Percentiles rank a stretch among this genome's conserved stretches.
phyloP scores from a whole-genome alignment of 1,140 invertebrate species.

The Philotrypesis tridentata region DNA sequence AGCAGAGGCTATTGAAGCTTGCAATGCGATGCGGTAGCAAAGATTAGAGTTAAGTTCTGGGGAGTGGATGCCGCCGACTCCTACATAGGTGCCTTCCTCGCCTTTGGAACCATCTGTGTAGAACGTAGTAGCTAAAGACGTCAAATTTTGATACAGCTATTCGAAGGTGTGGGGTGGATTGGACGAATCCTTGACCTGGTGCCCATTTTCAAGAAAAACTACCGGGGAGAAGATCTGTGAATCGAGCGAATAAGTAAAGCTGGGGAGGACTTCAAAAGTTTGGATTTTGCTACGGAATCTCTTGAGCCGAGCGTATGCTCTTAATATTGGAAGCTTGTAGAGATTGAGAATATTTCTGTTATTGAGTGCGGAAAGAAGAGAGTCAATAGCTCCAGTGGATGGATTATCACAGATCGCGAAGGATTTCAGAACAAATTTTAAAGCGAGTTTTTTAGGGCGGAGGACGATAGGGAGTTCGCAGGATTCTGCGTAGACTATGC shows the following conservation, averaged over 20 bases:
- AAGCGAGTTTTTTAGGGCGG: not conserved
- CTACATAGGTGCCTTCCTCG: too few species aligned
- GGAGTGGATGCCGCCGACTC: too few species aligned
- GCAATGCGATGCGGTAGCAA: too few species aligned
- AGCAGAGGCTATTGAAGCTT: conserved; percentile 28
- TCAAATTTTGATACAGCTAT: too few species aligned
- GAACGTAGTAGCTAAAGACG: too few species aligned
- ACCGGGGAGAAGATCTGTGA: not conserved
- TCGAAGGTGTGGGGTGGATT: too few species aligned
- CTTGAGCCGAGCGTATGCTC: not conserved
- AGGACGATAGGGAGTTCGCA: not conserved
- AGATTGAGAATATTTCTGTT: not conserved
- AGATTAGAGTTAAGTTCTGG: too few species aligned
- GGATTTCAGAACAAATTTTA: not conserved
- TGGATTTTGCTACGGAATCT: not conserved
- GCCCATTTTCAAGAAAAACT: too few species aligned
- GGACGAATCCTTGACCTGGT: too few species aligned
- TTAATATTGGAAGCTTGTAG: not conserved
- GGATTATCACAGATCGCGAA: not conserved
- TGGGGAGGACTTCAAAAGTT: not conserved
- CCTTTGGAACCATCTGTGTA: too few species aligned
- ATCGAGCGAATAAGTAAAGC: not conserved
- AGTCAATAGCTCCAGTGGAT: not conserved
- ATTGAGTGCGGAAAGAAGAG: not conserved
- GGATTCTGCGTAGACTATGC: not conserved